Conservation (phyloP, 2,113 vertebrate genomes). For the Peromyscus polionotus region DNA sequence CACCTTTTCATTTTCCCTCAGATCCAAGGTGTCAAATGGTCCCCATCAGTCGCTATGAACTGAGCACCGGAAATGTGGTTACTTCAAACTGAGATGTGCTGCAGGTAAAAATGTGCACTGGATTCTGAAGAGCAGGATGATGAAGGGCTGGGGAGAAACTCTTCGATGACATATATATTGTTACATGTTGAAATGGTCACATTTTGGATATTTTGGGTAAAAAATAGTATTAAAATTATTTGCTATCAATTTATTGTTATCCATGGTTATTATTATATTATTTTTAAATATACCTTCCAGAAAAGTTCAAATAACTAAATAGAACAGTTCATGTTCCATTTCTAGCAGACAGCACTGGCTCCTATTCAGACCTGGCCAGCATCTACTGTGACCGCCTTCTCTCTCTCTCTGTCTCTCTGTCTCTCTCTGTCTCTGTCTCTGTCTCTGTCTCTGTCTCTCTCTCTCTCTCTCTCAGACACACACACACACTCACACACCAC, state of each 20-base stretch:
- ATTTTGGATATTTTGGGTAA: constrained; percentile 1
- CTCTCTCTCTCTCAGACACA: not conserved
- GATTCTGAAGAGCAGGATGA: not conserved
- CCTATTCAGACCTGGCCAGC: not conserved
- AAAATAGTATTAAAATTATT: constrained; percentile 39
- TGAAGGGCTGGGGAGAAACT: not conserved
- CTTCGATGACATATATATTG: not conserved
- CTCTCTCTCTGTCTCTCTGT: not conserved
- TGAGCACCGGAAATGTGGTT: not conserved
- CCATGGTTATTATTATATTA: no score
- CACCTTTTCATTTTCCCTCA: not conserved
- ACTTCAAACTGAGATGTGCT: not conserved
- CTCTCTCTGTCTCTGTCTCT: not conserved
- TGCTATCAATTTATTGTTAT: not conserved
- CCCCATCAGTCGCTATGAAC: not conserved
- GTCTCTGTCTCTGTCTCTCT: no score
- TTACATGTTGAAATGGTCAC: constrained; percentile 4
- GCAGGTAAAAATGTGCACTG: not conserved
- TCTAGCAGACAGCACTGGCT: not conserved
- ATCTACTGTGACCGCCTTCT: not conserved
- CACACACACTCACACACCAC: not conserved
- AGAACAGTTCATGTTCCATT: not conserved
- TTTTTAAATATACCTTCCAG: constrained; percentile 4
- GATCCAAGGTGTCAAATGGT: fast-evolving
- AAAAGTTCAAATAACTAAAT: constrained; percentile 33